phyloP scores from a whole-genome alignment of 2,113 vertebrate species.

The Glareola pratincola region DNA sequence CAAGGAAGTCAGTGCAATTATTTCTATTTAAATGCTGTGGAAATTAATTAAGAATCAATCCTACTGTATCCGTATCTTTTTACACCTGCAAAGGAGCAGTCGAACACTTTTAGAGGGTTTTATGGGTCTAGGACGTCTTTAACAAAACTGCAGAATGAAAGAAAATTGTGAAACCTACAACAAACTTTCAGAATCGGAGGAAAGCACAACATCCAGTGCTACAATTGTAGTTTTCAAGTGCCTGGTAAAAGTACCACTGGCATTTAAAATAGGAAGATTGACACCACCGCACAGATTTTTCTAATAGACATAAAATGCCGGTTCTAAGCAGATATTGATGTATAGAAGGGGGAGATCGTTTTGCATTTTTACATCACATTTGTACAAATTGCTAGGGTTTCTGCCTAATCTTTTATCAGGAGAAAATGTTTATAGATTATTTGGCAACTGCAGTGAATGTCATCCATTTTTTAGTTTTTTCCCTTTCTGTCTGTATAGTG shows the following conservation, averaged over 20 bases:
- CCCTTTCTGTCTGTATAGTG: not conserved
- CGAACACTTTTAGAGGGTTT: not conserved
- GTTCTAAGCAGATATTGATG: not conserved
- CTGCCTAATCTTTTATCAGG: not conserved
- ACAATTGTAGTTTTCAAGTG: not conserved
- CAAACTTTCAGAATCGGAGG: not conserved
- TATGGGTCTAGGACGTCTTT: not conserved
- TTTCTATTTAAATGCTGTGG: not conserved
- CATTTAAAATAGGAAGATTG: not conserved
- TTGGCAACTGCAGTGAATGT: not conserved
- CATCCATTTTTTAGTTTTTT: not conserved
- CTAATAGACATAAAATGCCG: not conserved
- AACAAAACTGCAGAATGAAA: not conserved
- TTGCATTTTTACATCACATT: not conserved
- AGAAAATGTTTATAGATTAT: not conserved
- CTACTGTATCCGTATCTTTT: not conserved
- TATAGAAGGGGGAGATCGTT: accelerated
- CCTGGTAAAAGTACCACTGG: not conserved
- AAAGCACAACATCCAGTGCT: not conserved
- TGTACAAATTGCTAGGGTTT: not conserved
- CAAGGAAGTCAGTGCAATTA: not conserved
- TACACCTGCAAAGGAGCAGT: not conserved
- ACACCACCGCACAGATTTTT: not conserved
- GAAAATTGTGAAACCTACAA: not conserved
- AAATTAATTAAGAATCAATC: not conserved